A percentile compares a stretch with the other conserved stretches of the same genome.
Conservation (phyloP, 2,797 vertebrate genomes). For the Halcyon leucocephala region DNA sequence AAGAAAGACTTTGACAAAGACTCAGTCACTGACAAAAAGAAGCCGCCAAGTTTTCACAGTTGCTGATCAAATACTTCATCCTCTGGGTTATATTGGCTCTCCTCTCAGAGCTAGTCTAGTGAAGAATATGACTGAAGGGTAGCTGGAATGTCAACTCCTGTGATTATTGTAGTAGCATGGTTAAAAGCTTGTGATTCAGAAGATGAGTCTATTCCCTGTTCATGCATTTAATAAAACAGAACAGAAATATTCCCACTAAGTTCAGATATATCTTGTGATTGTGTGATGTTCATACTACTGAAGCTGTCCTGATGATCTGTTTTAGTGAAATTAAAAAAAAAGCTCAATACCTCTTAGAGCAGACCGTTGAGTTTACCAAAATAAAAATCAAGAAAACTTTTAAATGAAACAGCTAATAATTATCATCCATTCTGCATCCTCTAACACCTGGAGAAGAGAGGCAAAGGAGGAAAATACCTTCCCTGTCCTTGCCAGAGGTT, state of each 20-base stretch:
- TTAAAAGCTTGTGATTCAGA: neutral
- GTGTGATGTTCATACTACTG: neutral
- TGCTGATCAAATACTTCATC: neutral
- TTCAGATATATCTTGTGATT: neutral
- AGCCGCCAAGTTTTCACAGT: neutral
- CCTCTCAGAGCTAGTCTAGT: neutral
- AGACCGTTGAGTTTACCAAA: neutral
- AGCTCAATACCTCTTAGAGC: neutral
- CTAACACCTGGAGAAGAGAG: neutral
- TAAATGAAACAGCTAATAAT: neutral
- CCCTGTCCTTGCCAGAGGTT: neutral
- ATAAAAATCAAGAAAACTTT: neutral
- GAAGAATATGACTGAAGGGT: neutral
- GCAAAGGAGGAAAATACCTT: neutral
- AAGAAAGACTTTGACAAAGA: neutral
- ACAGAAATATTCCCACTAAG: neutral
- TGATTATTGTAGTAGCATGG: neutral
- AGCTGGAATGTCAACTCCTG: neutral
- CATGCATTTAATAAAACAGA: neutral
- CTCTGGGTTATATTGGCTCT: neutral
- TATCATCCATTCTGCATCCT: neutral
- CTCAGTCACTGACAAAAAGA: neutral
- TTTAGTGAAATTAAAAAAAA: neutral
- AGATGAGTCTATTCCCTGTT: no score
- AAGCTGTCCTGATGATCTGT: neutral